Conservation (phyloP, 2,797 vertebrate genomes). For the Mastacembelus armatus region DNA sequence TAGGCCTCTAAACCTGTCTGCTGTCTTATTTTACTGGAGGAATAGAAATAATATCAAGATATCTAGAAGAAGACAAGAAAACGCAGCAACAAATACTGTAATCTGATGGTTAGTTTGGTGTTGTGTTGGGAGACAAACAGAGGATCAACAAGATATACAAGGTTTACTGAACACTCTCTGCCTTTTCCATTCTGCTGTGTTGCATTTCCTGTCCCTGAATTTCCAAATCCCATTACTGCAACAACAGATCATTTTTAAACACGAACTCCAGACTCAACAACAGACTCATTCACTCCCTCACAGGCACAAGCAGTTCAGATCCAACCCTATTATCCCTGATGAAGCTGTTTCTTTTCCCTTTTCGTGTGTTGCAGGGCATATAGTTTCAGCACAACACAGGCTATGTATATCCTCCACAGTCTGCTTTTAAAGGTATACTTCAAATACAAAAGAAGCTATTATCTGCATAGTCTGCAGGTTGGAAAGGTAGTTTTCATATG, state of each 20-base stretch:
- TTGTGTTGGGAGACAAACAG: not conserved
- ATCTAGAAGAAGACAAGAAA: not conserved
- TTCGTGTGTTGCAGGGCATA: not conserved
- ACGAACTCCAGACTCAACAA: slow-evolving; percentile 29
- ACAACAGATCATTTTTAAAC: slow-evolving; percentile 24
- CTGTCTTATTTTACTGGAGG: not conserved
- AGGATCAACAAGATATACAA: not conserved
- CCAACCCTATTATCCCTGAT: slow-evolving; percentile 7
- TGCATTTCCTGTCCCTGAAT: slow-evolving; percentile 21
- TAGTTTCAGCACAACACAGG: not conserved
- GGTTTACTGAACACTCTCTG: slow-evolving; percentile 10
- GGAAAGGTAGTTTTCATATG: too few species aligned
- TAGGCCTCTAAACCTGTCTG: not conserved
- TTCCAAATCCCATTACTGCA: slow-evolving; percentile 29
- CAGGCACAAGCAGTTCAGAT: slow-evolving; percentile 6
- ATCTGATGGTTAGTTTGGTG: not conserved
- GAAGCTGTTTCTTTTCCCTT: slow-evolving; percentile 12
- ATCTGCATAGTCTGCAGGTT: too few species aligned
- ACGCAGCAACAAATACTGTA: not conserved
- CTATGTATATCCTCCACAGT: not conserved
- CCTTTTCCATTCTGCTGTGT: not conserved
- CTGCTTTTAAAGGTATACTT: slow-evolving; percentile 2
- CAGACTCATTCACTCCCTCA: not conserved
- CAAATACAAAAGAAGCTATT: not conserved
- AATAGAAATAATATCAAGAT: too few species aligned